Percentiles rank a stretch among this genome's conserved stretches.
phyloP scores from a whole-genome alignment of 1,140 invertebrate species.

The Orussus abietinus region DNA sequence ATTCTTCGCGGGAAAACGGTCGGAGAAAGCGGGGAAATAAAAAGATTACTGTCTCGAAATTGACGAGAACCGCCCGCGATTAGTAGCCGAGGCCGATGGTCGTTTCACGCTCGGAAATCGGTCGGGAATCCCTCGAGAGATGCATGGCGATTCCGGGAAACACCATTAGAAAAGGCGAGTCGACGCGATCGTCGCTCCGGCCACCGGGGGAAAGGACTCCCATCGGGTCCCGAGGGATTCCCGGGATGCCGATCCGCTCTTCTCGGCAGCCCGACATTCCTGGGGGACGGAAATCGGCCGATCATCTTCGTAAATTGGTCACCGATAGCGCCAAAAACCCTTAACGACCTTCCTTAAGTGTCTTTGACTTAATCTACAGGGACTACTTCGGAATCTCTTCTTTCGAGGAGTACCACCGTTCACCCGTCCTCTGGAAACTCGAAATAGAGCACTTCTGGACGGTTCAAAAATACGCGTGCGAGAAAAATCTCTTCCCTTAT shows the following conservation, averaged over 20 bases:
- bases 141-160: constrained; percentile 27
- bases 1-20: constrained; percentile 4
- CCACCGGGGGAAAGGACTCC: not conserved
- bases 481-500: no score
- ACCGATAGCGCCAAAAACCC: no score
- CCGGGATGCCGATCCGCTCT: constrained; percentile 25
- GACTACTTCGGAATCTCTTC: no score
- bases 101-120: no score
- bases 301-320: no score
- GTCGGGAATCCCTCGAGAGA: constrained; percentile 6
- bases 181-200: constrained; percentile 27
- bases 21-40: constrained; percentile 11
- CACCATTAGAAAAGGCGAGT: constrained; percentile 40
- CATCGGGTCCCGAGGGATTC: constrained; percentile 14
- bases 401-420: no score
- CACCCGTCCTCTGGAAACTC: no score
- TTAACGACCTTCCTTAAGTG: no score
- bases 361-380: no score
- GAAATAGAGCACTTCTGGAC: no score
- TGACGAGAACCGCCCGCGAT: constrained; percentile 12
- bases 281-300: constrained; percentile 12
- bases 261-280: constrained; percentile 33
- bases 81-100: no score
- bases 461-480: no score
- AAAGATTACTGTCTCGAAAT: constrained; percentile 10